phyloP scores from a whole-genome alignment of 2,888 invertebrate genomes.

The Chaetogeoica ovagalla region DNA sequence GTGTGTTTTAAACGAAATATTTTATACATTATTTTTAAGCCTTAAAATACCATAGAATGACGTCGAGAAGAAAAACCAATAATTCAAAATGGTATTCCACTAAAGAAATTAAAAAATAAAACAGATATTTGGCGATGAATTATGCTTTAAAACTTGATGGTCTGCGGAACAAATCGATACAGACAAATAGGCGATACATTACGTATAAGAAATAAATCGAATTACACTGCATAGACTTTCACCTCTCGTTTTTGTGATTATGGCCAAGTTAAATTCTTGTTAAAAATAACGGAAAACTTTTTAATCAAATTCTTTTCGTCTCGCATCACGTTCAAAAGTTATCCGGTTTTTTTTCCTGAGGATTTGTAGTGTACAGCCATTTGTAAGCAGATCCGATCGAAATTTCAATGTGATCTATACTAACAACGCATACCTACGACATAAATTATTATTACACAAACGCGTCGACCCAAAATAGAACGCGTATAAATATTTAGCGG shows the following conservation, averaged over 20 bases:
- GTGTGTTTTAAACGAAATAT: no score
- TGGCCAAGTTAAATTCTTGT: conserved; percentile 6
- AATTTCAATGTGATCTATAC: no score
- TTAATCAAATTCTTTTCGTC: conserved; percentile 11
- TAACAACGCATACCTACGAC: not conserved
- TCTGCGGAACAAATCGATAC: no score
- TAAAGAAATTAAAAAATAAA: not conserved
- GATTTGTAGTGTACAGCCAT: not conserved
- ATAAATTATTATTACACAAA: not conserved
- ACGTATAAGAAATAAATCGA: conserved; percentile 40
- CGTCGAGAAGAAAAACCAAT: no score
- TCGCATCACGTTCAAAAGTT: conserved; percentile 35
- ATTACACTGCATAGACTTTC: conserved; percentile 1
- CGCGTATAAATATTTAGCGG: not conserved
- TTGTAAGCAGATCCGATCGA: conserved; percentile 14
- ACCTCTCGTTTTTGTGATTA: conserved; percentile 1
- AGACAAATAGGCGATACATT: not conserved
- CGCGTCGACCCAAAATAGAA: not conserved
- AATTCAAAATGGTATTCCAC: not conserved
- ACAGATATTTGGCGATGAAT: not conserved
- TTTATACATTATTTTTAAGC: no score
- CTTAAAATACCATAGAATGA: no score
- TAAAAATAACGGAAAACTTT: conserved; percentile 46
- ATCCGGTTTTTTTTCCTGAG: conserved; percentile 23
- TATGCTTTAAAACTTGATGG: not conserved